Evolutionary conservation across 2,888 invertebrate genomes (phyloP), one percentile per base, ranked within the genome.

Genomic region (Aphidius colemani): DNA sequence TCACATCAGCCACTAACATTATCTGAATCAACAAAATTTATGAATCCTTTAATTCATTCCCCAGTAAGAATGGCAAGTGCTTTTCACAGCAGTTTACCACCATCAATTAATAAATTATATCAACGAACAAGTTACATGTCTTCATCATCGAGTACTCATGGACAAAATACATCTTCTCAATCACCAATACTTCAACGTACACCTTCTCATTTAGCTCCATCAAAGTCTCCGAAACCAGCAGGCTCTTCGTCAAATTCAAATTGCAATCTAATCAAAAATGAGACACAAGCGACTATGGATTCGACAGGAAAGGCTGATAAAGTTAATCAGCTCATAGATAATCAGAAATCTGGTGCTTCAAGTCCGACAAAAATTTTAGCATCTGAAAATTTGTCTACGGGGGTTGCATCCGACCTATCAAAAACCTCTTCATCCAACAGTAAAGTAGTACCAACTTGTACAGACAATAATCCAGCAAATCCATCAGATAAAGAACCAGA

Each of bases 81-180:
- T 78, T 82, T 79, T 68, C 82, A 82, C 66, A 81, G 76, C 68
- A 81, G 80, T 61, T 68, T 82, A 55, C 82, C 82, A 13, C 80
- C 81, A 1, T 75, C 81, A n/a, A 78, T 80, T 53, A 80, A 77
- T 59, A 81, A 81, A 53, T 67, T 80, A 9, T 80, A 79, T 61
- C 81, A 81, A 51, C 73, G 81, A 10, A 75, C 13, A 18, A 18
- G 74, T 63, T 82, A 81, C 64, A 72, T 78, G 63, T 74, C 80
- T 0, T 79, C 78, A 40, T 71, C 76, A 0, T 73, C 78, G 10
- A 72, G 70, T 3, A 66, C 65, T 40, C 69, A 70, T 51, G 63
- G 58, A 43, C 68, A 66, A 53, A 67, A 64, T 49, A 62, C 62
- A 18, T 60, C 74, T 6, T 64, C 66, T 1, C 79, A 80, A 56